Conservation (phyloP, 2,797 vertebrate genomes). For the Heterohyrax brucei region DNA sequence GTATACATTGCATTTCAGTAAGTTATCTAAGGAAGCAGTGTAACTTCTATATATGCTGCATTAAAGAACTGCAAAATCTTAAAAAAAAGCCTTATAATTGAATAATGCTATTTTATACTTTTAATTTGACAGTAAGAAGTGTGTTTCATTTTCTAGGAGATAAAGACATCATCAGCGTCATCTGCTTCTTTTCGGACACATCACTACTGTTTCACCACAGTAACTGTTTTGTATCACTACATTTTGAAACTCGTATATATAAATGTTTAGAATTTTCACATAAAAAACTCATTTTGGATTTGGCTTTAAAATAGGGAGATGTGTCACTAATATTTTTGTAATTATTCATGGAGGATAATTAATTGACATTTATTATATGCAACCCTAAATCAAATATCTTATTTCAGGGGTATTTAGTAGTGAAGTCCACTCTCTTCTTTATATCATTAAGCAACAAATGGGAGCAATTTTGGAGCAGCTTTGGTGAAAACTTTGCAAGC, state of each 20-base stretch:
- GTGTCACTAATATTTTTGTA: background rate
- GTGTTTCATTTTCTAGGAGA: background rate
- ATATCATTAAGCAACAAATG: background rate
- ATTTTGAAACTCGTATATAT: background rate
- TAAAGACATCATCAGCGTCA: background rate
- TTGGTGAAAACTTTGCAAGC: background rate
- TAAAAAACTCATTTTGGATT: background rate
- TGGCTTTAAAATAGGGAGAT: background rate
- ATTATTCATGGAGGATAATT: background rate
- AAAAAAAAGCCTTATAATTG: background rate
- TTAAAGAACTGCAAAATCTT: background rate
- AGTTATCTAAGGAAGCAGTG: background rate
- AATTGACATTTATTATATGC: background rate
- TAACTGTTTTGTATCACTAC: background rate
- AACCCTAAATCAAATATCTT: background rate
- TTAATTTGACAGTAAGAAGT: background rate
- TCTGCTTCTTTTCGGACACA: background rate
- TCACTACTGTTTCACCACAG: background rate
- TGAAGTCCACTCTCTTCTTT: background rate
- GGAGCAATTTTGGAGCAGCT: background rate
- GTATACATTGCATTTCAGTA: background rate
- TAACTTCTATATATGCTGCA: background rate
- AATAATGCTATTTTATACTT: background rate
- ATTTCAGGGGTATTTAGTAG: background rate
- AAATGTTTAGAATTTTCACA: background rate